Base-by-base conservation (phyloP, 2,888 invertebrate species). In the Conus canariensis region DNA sequence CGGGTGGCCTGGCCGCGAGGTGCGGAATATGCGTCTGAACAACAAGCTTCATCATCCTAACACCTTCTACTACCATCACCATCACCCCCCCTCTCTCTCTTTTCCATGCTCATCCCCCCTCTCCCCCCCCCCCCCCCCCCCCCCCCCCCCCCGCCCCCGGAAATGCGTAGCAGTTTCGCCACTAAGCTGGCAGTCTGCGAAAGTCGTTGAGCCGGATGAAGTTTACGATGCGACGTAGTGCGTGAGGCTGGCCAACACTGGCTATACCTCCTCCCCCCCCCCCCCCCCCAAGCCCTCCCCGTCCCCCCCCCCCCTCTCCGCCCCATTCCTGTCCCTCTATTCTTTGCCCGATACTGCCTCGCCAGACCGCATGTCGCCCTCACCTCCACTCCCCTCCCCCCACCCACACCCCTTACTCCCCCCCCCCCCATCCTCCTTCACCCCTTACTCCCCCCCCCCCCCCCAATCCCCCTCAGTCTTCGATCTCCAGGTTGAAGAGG, bases 121-220 rank as follows among this genome's bases (percentile, higher is more conserved):
- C 60, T 7, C 60, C 10, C 60, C 60, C 60, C 16, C 16, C 16
- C 60, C 10, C 60, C 60, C 9, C 16, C 5, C 8, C 9, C 74
- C 4, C 74, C 22, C 22, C n/a, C 0, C 1, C 1, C 19, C 22
- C 7, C 19, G 12, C 19, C 22, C 6, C 19, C 70, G 12, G 7
- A 22, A n/a, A n/a, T 22, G 14, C 74, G 74, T 74, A 74, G 74
- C 74, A 14, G 22, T n/a, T 74, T 8, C 74, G 19, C 74, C 74
- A 74, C 74, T n/a, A 22, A 74, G n/a, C 4, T 74, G 8, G 19
- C n/a, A 22, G 25, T 80, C 80, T 80, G 80, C 30, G 8, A 80
- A 80, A 80, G 80, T 80, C 80, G 80, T 80, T 80, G 80, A 30
- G 80, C 80, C 16, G 80, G 80, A 45, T 80, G 80, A 80, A 80